Evolutionary conservation across 2,888 invertebrate species (phyloP), one percentile per base, ranked within the genome.

Genomic region (Crematogaster levior): DNA sequence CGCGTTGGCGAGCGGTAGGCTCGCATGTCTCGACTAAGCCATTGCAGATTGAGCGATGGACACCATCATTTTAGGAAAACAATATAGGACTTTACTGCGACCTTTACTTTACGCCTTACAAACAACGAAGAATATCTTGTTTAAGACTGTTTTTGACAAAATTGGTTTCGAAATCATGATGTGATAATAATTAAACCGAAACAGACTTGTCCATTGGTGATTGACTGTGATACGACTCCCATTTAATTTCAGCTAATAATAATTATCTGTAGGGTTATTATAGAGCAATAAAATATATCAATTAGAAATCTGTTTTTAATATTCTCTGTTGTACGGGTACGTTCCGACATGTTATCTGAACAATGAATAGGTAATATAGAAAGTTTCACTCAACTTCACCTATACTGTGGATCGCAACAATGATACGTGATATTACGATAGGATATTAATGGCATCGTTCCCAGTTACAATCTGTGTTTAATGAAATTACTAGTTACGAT

Each of bases 1-100:
- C 75, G 84, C 84, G 72, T 46, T 82, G 84, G 56, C 84, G 83
- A 88, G 30, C 60, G 75, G 60, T 74, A 75, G 81, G 82, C 83
- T 56, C 27, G 68, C 77, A 53, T 51, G 84, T 80, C 79, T 83
- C 70, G 56, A 83, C 82, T 88, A 86, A 89, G 77, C 84, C 81
- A 73, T 80, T 60, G 58, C 73, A 56, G 77, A 85, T 84, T 72
- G 84, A 73, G 46, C 82, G 84, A 81, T 84, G 87, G 86, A 83
- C 89, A 81, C 63, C 43, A 18, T 30, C 65, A 70, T 65, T 21
- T 70, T 51, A 40, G 56, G 34, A 34, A 70, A 84, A 87, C 87
- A 85, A 84, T 85, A 61, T 61, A 24, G 46, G 70, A 74, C 74
- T 84, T 74, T 79, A 37, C 46, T 53, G 53, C 48, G 40, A 70